phyloP scores from a whole-genome alignment of 2,888 invertebrate species.

The Agriopis aurantiaria region DNA sequence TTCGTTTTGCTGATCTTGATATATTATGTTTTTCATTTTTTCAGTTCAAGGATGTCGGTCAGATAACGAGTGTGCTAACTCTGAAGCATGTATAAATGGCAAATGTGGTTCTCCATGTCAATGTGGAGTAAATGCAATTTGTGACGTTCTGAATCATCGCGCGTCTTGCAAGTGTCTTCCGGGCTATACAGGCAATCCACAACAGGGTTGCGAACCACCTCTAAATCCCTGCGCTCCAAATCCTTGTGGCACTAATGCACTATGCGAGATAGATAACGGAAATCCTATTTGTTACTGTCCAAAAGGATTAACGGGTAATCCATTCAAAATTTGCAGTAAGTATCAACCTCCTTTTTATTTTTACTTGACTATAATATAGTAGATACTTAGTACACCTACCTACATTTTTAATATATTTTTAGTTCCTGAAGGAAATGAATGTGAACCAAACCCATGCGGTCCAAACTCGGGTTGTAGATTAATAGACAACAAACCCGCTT shows the following conservation, averaged over 20 bases:
- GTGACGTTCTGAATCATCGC: slow-evolving; percentile 92
- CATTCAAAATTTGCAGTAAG: slow-evolving; percentile 96
- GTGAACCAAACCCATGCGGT: slow-evolving; percentile 94
- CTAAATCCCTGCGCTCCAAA: slow-evolving; percentile 92
- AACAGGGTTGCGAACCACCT: slow-evolving; percentile 90
- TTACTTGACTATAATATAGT: background rate
- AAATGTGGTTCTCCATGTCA: slow-evolving; percentile 92
- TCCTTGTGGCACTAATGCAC: slow-evolving; percentile 94
- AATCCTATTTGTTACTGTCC: slow-evolving; percentile 96
- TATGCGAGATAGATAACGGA: slow-evolving; percentile 94
- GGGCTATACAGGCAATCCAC: slow-evolving; percentile 93
- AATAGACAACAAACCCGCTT: slow-evolving; percentile 91
- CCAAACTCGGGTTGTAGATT: slow-evolving; percentile 93
- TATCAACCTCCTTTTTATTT: slow-evolving; percentile 57
- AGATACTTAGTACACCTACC: background rate
- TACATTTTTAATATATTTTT: slow-evolving; percentile 55
- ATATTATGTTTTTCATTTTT: slow-evolving; percentile 27
- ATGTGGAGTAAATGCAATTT: slow-evolving; percentile 93
- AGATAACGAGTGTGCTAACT: slow-evolving; percentile 90
- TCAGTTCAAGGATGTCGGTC: slow-evolving; percentile 90
- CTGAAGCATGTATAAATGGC: slow-evolving; percentile 92
- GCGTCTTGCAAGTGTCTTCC: slow-evolving; percentile 93
- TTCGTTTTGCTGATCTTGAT: background rate
- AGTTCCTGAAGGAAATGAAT: slow-evolving; percentile 96
- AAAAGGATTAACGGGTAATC: slow-evolving; percentile 95